A percentile compares a stretch with the other conserved stretches of the same genome.
These are phyloP conservation scores for Panulirus ornatus DNA, from an alignment of 1,140 invertebrate genomes.

Conservation along the genomic window DNA sequence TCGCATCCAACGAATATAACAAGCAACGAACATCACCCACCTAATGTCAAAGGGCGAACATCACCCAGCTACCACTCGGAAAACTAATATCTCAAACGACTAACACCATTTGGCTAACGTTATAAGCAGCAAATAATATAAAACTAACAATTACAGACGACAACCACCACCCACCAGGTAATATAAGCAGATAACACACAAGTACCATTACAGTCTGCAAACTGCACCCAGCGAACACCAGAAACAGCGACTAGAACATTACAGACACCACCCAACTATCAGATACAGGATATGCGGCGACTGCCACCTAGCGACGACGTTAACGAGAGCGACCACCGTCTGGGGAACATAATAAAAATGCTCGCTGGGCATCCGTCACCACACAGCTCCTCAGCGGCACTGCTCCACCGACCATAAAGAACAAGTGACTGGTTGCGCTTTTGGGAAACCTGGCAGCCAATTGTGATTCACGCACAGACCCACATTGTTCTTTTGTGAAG, in stretches of 20 bases:
- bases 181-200: too few relatives aligned
- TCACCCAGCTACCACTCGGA: neutral
- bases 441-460: neutral
- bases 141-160: neutral
- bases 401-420: neutral
- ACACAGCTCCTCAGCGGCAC: neutral
- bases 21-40: neutral
- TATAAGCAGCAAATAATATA: neutral
- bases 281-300: too few relatives aligned
- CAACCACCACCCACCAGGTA: neutral
- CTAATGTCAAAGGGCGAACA: neutral
- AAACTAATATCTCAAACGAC: too few relatives aligned
- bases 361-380: neutral
- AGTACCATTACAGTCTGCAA: too few relatives aligned
- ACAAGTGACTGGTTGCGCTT: neutral
- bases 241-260: too few relatives aligned
- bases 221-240: too few relatives aligned
- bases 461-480: constrained; percentile 19
- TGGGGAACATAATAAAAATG: too few relatives aligned
- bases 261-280: too few relatives aligned
- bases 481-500: constrained; percentile 40
- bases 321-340: too few relatives aligned
- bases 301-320: too few relatives aligned
- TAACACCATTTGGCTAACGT: neutral
- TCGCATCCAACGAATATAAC: neutral